These are phyloP conservation scores for Shinisaurus crocodilurus DNA, from an alignment of 2,113 vertebrate species.

Conservation along the genomic window DNA sequence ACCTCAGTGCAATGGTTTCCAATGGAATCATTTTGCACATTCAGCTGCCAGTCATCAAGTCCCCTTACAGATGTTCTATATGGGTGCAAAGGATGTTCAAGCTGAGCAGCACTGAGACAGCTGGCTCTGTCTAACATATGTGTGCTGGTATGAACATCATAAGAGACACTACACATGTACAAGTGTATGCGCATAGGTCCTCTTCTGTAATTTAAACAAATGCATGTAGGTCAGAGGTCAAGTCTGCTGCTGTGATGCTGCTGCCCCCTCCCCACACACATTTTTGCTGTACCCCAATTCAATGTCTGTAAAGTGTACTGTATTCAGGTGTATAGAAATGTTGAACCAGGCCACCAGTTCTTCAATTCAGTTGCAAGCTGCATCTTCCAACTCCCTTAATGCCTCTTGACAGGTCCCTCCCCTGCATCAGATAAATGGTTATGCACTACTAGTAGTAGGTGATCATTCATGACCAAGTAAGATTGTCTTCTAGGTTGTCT, in stretches of 20 bases:
- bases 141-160: not conserved
- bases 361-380: not conserved
- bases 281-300: not conserved
- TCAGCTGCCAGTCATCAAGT: not conserved
- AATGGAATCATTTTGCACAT: not conserved
- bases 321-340: not conserved
- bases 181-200: not conserved
- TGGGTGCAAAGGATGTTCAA: not conserved
- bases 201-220: not conserved
- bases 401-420: not conserved
- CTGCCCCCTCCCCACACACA: too few species aligned
- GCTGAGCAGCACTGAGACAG: not conserved
- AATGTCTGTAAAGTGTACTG: not conserved
- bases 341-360: not conserved
- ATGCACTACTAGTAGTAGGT: too few species aligned
- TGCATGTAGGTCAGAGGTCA: not conserved
- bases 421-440: not conserved
- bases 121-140: not conserved
- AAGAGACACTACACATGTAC: too few species aligned
- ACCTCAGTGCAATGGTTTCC: not conserved
- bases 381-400: not conserved
- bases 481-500: too few species aligned
- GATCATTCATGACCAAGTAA: too few species aligned
- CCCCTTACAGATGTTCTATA: not conserved
- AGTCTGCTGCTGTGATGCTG: not conserved